Percentiles rank a stretch among this genome's conserved stretches.
Evolutionary conservation across 1,140 invertebrate species (phyloP).

Genomic region (Eupristina koningsbergeri): DNA sequence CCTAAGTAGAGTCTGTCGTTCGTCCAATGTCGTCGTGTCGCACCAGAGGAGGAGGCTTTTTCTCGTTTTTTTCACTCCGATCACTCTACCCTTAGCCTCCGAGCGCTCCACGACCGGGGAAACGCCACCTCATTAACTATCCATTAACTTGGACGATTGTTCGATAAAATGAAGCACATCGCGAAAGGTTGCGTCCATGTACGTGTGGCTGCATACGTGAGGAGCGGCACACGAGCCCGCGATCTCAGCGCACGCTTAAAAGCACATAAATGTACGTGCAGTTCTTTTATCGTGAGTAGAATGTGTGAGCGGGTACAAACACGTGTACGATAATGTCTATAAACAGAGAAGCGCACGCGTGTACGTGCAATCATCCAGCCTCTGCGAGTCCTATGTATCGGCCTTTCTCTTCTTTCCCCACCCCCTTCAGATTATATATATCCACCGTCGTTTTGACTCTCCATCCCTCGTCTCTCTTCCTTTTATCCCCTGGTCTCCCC

Average conservation of each 20-base stretch:
- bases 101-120: background rate
- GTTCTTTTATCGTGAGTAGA: too few species aligned
- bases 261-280: too few species aligned
- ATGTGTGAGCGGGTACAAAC: too few species aligned
- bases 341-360: too few species aligned
- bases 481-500: constrained; percentile 8
- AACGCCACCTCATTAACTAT: constrained; percentile 36
- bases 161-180: constrained; percentile 36
- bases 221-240: too few species aligned
- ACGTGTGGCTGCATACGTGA: too few species aligned
- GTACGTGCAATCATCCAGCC: too few species aligned
- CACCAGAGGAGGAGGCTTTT: background rate
- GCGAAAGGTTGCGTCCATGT: background rate
- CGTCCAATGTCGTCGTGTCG: background rate
- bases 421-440: background rate
- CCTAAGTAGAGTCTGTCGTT: background rate
- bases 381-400: too few species aligned
- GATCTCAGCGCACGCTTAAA: too few species aligned
- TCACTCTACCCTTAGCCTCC: too few species aligned
- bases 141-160: constrained; percentile 46
- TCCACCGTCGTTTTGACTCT: background rate
- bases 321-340: too few species aligned
- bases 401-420: background rate
- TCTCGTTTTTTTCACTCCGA: background rate
- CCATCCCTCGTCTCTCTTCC: background rate